phyloP scores from a whole-genome alignment of 2,797 vertebrate species.

The Tamandua tetradactyla region DNA sequence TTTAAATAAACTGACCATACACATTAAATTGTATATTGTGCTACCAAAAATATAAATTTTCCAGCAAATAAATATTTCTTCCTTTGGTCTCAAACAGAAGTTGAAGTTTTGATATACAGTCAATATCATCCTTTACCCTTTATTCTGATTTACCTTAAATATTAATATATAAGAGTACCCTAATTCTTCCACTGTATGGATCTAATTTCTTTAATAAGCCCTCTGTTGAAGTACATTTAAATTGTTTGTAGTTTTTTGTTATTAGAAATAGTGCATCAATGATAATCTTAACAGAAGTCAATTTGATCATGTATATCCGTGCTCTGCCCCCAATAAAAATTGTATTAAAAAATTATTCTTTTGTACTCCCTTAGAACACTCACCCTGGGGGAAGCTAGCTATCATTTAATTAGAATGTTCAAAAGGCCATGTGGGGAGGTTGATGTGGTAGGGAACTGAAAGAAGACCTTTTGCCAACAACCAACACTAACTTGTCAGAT shows the following conservation, averaged over 20 bases:
- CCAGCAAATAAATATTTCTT: too few species aligned
- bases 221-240: background rate
- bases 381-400: background rate
- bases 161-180: background rate
- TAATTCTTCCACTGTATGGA: background rate
- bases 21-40: too few species aligned
- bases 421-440: background rate
- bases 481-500: background rate
- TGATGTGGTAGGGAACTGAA: background rate
- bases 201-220: background rate
- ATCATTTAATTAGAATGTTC: background rate
- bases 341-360: background rate
- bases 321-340: background rate
- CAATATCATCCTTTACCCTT: too few species aligned
- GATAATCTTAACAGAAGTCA: background rate
- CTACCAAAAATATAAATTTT: too few species aligned
- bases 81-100: too few species aligned
- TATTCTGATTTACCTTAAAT: too few species aligned
- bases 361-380: background rate
- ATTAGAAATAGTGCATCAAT: background rate
- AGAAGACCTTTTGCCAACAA: background rate
- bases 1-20: too few species aligned
- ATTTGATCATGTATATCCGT: background rate
- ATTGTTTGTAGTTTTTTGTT: background rate
- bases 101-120: too few species aligned